Evolutionary conservation across 2,797 vertebrate species (phyloP), one percentile per base, ranked within the genome.

Genomic region (Anabacerthia variegaticeps): DNA sequence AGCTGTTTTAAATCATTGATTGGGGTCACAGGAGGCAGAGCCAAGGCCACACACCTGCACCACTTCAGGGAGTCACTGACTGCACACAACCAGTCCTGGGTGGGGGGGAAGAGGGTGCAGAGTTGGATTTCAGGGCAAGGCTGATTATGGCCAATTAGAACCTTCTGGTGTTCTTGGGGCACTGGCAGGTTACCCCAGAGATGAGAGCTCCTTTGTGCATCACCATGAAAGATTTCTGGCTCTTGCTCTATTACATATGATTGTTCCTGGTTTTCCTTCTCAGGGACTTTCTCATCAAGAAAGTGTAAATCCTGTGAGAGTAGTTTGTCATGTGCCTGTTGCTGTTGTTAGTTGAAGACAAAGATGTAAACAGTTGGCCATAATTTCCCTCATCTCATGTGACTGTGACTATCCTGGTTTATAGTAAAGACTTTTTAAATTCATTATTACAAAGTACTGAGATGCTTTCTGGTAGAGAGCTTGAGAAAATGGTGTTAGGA

Each of bases 401-500:
- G 19, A 83, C 37, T 80, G 5, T 44, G 26, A 46, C 81, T 75
- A n/a, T n/a, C 19, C 16, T 68, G n/a, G 2, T 32, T 88, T 86
- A 39, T 43, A 88, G 58, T 62, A 84, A 85, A 56, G 12, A 7
- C 58, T 55, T 15, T 7, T 6, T 7, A 14, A 61, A 22, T 62
- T 63, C 32, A 10, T 30, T 36, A 51, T 56, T 66, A 26, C 10
- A 20, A 55, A 73, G 19, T 55, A 5, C 41, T 73, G 37, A 46
- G 58, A 11, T 92, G 39, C 14, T 20, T 79, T 89, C 69, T 95
- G 65, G 30, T 88, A 74, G 30, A 77, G 43, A 76, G 23, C 78
- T 87, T 83, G 37, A 85, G 63, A 85, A 94, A 87, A 68, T 36
- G 8, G 23, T 12, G 34, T 52, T 2, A 3, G 65, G 65, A 74